Evolutionary conservation across 1,140 invertebrate genomes (phyloP).

Genomic region (Drosophila lacertosa): DNA sequence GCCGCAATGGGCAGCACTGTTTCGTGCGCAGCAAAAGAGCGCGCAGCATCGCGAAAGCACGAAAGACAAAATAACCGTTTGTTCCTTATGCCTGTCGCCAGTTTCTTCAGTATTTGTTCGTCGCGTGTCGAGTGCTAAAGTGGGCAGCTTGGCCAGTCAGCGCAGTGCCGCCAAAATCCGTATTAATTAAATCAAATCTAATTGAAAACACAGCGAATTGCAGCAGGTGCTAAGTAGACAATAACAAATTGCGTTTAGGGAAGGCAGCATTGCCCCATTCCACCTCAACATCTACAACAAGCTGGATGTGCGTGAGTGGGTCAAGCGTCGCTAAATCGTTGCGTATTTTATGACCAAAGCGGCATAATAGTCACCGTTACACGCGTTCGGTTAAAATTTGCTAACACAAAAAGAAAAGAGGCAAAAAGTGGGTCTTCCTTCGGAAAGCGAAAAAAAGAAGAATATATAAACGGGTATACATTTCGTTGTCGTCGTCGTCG

Average conservation of each 20-base stretch:
- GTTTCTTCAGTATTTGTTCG: slow-evolving; percentile 77
- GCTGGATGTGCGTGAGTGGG: slow-evolving; percentile 16
- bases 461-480: slow-evolving; percentile 43
- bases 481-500: slow-evolving; percentile 22
- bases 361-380: slow-evolving; percentile 36
- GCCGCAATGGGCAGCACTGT: slow-evolving; percentile 53
- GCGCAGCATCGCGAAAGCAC: slow-evolving; percentile 54
- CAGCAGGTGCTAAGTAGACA: slow-evolving; percentile 36
- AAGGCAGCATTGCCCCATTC: neutral
- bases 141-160: slow-evolving; percentile 25
- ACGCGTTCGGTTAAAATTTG: slow-evolving; percentile 33
- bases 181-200: slow-evolving; percentile 51
- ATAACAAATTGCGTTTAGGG: slow-evolving; percentile 23
- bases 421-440: slow-evolving; percentile 64
- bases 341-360: slow-evolving; percentile 25
- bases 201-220: slow-evolving; percentile 37
- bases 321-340: slow-evolving; percentile 34
- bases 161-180: slow-evolving; percentile 41
- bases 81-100: slow-evolving; percentile 37
- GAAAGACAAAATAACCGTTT: slow-evolving; percentile 18
- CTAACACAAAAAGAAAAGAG: slow-evolving; percentile 57
- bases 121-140: slow-evolving; percentile 56
- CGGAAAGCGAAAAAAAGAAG: slow-evolving; percentile 23
- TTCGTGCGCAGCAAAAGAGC: slow-evolving; percentile 51
- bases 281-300: neutral